These are phyloP conservation scores for Caenorhabditis sinica DNA, from an alignment of 2,888 invertebrate genomes.

Conservation along the genomic window DNA sequence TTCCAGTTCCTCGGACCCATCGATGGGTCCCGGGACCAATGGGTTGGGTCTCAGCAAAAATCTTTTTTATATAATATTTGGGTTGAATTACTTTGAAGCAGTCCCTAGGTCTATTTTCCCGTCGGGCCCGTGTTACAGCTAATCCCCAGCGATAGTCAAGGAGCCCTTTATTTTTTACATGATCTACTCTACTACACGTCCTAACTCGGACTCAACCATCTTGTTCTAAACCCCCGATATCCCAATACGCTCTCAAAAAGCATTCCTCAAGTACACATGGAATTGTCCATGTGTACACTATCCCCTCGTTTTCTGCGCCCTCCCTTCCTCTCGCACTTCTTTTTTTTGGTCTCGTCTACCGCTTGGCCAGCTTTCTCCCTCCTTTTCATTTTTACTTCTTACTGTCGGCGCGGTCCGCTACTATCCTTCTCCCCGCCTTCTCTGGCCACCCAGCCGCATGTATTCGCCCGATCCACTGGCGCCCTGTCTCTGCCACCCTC, in stretches of 20 bases:
- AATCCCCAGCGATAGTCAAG: too few species aligned
- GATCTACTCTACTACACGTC: neutral
- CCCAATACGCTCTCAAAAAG: neutral
- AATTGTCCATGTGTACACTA: conserved; percentile 31
- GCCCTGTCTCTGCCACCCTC: conserved; percentile 38
- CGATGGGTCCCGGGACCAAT: too few species aligned
- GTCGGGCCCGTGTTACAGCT: too few species aligned
- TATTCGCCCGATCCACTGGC: conserved; percentile 16
- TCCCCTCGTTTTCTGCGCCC: conserved; percentile 20
- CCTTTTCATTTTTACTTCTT: conserved; percentile 31
- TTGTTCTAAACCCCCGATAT: neutral
- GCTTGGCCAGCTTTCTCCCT: conserved; percentile 20
- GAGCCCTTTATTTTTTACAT: too few species aligned
- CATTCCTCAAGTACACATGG: conserved; percentile 29
- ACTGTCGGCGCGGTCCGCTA: conserved; percentile 35
- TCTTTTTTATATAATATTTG: too few species aligned
- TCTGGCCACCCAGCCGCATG: neutral
- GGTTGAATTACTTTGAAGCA: too few species aligned
- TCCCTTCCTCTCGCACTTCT: neutral
- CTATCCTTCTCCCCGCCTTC: neutral
- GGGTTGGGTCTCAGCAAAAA: too few species aligned
- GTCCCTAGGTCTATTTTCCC: too few species aligned
- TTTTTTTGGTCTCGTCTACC: conserved; percentile 10
- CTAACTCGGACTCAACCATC: neutral
- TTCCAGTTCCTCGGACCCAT: too few species aligned